phyloP scores from a whole-genome alignment of 2,797 vertebrate species.

The Myotis planiceps region DNA sequence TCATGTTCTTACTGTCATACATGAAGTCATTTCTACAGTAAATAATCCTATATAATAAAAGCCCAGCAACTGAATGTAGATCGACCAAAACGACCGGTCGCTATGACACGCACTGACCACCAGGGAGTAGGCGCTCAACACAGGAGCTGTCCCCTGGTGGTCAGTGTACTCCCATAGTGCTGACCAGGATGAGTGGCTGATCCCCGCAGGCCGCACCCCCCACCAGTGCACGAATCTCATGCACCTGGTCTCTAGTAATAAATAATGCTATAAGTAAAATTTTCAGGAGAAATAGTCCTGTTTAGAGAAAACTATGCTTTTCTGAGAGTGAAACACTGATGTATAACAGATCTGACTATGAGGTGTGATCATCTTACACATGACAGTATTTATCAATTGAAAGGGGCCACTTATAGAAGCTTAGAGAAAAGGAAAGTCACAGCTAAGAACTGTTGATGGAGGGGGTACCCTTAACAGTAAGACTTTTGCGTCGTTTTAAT shows the following conservation, averaged over 20 bases:
- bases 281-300: neutral
- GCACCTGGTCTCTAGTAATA: neutral
- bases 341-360: neutral
- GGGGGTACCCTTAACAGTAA: neutral
- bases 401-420: neutral
- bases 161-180: too few species aligned
- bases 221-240: too few species aligned
- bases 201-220: too few species aligned
- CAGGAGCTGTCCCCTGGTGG: too few species aligned
- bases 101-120: too few species aligned
- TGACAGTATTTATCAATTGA: neutral
- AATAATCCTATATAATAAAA: too few species aligned
- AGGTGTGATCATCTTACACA: neutral
- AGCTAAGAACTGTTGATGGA: neutral
- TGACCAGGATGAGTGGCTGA: too few species aligned
- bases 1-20: neutral
- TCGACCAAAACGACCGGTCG: too few species aligned
- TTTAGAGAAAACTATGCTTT: neutral
- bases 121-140: too few species aligned
- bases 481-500: neutral
- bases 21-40: neutral
- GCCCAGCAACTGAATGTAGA: too few species aligned
- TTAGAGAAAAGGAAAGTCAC: neutral
- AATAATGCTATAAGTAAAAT: neutral
- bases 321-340: neutral